Conservation (phyloP, 2,888 invertebrate genomes). For the Lochmaea crataegi region DNA sequence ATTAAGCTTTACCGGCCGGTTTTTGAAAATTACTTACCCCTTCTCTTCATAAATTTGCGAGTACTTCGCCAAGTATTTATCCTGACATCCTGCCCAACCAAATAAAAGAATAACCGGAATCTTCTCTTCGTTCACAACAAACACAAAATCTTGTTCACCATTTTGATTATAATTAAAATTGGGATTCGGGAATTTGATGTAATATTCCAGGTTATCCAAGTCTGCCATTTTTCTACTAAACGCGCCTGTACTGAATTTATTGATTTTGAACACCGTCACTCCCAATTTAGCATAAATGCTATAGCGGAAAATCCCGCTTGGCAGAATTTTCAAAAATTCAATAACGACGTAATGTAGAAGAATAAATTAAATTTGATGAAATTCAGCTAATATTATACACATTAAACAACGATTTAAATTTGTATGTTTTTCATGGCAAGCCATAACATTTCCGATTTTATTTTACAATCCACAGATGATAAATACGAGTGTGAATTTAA, state of each 20-base stretch:
- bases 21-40: slow-evolving; percentile 69
- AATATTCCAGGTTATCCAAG: slow-evolving; percentile 71
- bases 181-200: slow-evolving; percentile 72
- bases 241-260: slow-evolving; percentile 25
- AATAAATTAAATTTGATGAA: background rate
- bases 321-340: background rate
- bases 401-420: background rate
- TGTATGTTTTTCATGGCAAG: background rate
- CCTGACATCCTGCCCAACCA: slow-evolving; percentile 85
- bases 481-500: no score
- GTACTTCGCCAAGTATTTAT: slow-evolving; percentile 82
- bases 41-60: slow-evolving; percentile 81
- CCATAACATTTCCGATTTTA: no score
- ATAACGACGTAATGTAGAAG: background rate
- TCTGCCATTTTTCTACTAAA: slow-evolving; percentile 55
- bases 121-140: slow-evolving; percentile 71
- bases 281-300: background rate
- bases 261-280: slow-evolving; percentile 5
- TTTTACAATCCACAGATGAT: no score
- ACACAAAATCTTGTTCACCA: slow-evolving; percentile 65
- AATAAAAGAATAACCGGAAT: slow-evolving; percentile 78
- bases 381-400: background rate
- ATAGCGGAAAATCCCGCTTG: background rate
- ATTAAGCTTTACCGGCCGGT: slow-evolving; percentile 27
- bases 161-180: slow-evolving; percentile 63